These are phyloP conservation scores for Anser brachyrhynchus DNA, from an alignment of 2,113 vertebrate genomes.

Conservation along the genomic window DNA sequence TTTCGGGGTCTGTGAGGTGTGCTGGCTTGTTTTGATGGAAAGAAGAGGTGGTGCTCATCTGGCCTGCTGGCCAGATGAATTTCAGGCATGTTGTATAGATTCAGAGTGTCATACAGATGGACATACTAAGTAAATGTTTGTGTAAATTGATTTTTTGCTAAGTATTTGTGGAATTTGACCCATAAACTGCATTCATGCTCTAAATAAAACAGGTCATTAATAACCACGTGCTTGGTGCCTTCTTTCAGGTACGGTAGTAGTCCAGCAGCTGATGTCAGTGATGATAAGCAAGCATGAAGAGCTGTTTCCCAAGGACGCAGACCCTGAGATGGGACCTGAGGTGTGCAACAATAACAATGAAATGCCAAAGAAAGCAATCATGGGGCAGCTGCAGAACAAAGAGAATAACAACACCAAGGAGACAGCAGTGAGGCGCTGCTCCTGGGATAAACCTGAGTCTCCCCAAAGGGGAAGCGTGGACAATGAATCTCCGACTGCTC, in stretches of 20 bases:
- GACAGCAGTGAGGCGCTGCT: slow-evolving; percentile 78
- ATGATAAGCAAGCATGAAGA: slow-evolving; percentile 90
- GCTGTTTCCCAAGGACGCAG: slow-evolving; percentile 87
- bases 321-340: slow-evolving; percentile 72
- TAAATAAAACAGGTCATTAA: neutral
- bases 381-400: slow-evolving; percentile 83
- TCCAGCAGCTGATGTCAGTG: slow-evolving; percentile 96
- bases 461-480: slow-evolving; percentile 81
- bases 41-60: neutral
- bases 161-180: neutral
- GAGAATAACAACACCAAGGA: slow-evolving; percentile 89
- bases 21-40: neutral
- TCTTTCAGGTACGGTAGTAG: slow-evolving; percentile 88
- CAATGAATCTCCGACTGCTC: slow-evolving; percentile 76
- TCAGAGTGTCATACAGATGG: neutral
- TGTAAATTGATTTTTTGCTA: neutral
- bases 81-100: neutral
- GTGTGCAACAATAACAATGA: slow-evolving; percentile 91
- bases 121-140: neutral
- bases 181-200: neutral
- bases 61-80: neutral
- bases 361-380: slow-evolving; percentile 69
- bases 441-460: slow-evolving; percentile 89
- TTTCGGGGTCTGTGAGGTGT: neutral
- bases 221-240: neutral